Evolutionary conservation across 2,113 vertebrate species (phyloP).

Genomic region (Aspiorhynchus laticeps): DNA sequence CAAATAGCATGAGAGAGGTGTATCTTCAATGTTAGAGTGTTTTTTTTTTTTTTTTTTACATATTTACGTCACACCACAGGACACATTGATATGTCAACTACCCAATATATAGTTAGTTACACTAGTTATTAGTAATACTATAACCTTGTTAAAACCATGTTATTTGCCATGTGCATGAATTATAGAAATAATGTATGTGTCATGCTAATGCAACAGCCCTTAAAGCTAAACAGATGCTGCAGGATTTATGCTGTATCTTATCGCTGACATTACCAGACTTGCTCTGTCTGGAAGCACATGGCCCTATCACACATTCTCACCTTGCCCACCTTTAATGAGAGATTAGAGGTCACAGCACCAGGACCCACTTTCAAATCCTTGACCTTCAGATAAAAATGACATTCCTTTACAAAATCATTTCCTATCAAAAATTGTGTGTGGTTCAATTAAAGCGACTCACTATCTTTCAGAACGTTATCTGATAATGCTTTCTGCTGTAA

Average conservation of each 20-base stretch:
- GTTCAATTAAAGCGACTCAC: neutral
- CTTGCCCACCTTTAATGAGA: neutral
- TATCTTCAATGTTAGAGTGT: too few species aligned
- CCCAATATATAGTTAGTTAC: neutral
- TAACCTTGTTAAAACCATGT: neutral
- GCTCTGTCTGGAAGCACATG: neutral
- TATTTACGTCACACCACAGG: too few species aligned
- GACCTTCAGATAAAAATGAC: neutral
- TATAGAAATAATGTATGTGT: neutral
- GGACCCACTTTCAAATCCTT: neutral
- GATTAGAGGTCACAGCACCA: neutral
- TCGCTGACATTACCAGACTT: neutral
- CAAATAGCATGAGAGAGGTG: too few species aligned
- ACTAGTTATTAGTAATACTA: neutral
- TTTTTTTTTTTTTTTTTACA: too few species aligned
- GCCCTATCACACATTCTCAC: neutral
- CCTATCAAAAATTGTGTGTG: neutral
- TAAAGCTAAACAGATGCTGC: neutral
- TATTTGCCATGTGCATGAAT: neutral
- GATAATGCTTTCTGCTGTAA: neutral
- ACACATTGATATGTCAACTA: too few species aligned
- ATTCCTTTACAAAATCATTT: neutral
- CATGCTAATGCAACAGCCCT: neutral
- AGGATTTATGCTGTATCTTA: neutral
- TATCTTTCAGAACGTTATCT: neutral